Evolutionary conservation across 64 coral and sea anemone genomes (phyloP).

Genomic region (Anthopleura sola): DNA sequence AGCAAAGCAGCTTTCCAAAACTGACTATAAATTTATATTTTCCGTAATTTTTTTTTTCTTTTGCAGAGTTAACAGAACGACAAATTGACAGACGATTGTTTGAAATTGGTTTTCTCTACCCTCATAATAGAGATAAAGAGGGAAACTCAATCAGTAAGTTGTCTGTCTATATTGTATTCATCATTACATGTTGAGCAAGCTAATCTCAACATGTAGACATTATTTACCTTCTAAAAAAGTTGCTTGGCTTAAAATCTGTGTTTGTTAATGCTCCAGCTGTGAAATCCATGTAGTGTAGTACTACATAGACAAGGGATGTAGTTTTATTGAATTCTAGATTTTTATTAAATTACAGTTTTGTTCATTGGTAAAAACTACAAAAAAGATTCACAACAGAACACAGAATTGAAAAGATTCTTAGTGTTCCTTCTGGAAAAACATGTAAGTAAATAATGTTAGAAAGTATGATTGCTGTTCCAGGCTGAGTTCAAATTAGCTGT

Average conservation of each 20-base stretch:
- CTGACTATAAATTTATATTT: neutral
- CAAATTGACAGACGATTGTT: constrained; percentile 68
- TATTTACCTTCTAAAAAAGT: too few species aligned
- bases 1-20: too few species aligned
- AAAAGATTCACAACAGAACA: constrained; percentile 59
- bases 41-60: neutral
- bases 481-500: neutral
- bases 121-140: constrained; percentile 75
- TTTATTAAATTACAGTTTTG: constrained; percentile 54
- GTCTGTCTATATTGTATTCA: constrained; percentile 37
- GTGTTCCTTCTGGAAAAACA: constrained; percentile 88
- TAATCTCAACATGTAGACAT: too few species aligned
- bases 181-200: too few species aligned
- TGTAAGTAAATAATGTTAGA: constrained; percentile 52
- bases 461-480: neutral
- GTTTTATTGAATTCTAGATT: neutral
- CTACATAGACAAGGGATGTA: too few species aligned
- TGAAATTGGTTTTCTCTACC: constrained; percentile 79
- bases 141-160: constrained; percentile 70
- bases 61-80: constrained; percentile 78
- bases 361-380: constrained; percentile 71
- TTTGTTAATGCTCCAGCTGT: too few species aligned
- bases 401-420: constrained; percentile 64
- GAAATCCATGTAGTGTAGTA: too few species aligned
- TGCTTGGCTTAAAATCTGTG: too few species aligned